Conservation (phyloP, 2,797 vertebrate species). For the Babyrousa celebensis region DNA sequence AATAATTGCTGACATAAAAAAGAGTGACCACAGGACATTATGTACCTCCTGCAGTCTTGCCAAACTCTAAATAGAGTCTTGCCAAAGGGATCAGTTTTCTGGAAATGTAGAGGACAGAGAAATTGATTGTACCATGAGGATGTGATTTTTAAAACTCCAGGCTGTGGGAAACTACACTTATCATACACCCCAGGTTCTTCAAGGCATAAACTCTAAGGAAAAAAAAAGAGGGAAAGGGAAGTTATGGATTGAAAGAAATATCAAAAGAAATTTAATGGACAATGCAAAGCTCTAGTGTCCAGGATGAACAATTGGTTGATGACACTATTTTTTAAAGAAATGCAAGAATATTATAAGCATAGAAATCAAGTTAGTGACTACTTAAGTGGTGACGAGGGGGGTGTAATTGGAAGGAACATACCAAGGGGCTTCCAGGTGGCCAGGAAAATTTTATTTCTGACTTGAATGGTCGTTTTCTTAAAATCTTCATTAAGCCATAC, state of each 20-base stretch:
- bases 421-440: not conserved
- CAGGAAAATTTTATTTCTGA: conserved; percentile 13
- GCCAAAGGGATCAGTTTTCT: conserved; percentile 1
- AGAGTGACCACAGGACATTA: not conserved
- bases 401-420: not conserved
- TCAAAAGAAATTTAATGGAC: not conserved
- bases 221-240: not conserved
- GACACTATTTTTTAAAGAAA: not conserved
- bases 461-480: not conserved
- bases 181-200: not conserved
- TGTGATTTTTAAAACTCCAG: not conserved
- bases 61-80: not conserved
- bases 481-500: not conserved
- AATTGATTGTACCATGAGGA: not conserved
- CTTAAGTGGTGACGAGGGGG: not conserved
- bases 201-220: not conserved
- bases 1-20: not conserved
- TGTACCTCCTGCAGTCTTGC: not conserved
- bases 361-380: not conserved
- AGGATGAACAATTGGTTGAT: not conserved
- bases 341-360: not conserved
- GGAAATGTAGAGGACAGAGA: not conserved
- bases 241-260: not conserved
- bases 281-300: not conserved
- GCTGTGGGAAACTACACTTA: not conserved